Evolutionary conservation across 1,140 invertebrate genomes (phyloP), one percentile per base, ranked within the genome.

Genomic region (Drosophila bipectinata): DNA sequence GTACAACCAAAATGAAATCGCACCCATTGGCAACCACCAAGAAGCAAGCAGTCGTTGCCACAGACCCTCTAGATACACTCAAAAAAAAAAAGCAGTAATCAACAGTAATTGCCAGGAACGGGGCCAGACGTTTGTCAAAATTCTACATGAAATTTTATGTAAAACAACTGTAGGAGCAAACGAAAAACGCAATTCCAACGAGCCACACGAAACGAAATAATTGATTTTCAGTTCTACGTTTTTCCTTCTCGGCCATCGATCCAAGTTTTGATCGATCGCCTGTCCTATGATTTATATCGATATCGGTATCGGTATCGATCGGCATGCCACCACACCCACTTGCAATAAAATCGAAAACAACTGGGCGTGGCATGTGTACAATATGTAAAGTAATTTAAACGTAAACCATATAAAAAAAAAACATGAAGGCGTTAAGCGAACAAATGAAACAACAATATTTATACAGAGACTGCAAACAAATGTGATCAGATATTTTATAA

Each of bases 401-500:
- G 66, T 72, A 72, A 52, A 78, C 56, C 44, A 64, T 49, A 55
- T 59, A 77, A 72, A 77, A 78, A 75, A 15, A 26, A 26, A 26
- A 5, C 26, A 26, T 26, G 48, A 47, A 72, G 77, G 71, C 53
- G 66, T 48, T 66, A 74, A 85, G 66, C 41, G 51, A 79, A 72
- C 61, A 77, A 82, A 84, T 77, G 73, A 61, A 89, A 81, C 74
- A 87, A 87, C 73, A 90, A 88, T 83, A 90, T 90, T 89, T 90
- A 90, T 90, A 91, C 90, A 90, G 90, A 91, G 90, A 91, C 90
- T 91, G 90, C 90, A 91, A 91, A 90, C 87, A 91, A 90, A 91
- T 91, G 90, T 91, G 90, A 91, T 91, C 90, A 91, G 90, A 91
- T 91, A 91, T 91, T 91, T 90, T 90, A 89, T 88, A 88, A 88